Percentiles rank a stretch among this genome's conserved stretches.
Conservation (phyloP, 2,113 vertebrate species). For the Australoheros scitulus region DNA sequence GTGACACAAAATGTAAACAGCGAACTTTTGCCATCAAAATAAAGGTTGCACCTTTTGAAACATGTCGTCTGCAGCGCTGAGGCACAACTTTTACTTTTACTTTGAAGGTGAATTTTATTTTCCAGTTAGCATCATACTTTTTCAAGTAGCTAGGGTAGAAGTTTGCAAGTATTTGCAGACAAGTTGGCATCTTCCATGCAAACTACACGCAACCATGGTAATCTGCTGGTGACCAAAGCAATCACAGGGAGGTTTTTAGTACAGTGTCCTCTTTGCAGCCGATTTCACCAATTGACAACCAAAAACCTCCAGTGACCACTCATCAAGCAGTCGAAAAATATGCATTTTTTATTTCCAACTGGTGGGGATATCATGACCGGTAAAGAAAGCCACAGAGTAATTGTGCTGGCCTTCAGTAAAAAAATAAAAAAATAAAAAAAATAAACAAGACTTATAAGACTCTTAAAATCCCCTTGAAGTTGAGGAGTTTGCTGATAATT, state of each 20-base stretch:
- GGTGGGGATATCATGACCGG: background rate
- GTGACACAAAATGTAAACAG: background rate
- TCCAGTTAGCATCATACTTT: background rate
- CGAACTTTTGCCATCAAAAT: background rate
- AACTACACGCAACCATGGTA: background rate
- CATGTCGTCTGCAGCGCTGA: background rate
- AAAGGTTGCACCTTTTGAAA: background rate
- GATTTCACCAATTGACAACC: background rate
- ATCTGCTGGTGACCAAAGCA: too few species aligned
- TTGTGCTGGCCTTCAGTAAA: background rate
- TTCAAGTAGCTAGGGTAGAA: background rate
- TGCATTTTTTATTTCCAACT: background rate
- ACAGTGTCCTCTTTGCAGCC: too few species aligned
- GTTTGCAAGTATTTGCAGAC: background rate
- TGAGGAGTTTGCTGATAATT: background rate
- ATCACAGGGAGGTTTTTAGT: too few species aligned
- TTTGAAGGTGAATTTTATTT: accelerated
- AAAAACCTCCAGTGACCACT: background rate
- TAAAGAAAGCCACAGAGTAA: background rate
- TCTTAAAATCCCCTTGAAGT: background rate
- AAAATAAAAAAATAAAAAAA: background rate
- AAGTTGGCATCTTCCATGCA: background rate
- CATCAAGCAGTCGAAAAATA: background rate
- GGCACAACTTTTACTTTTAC: background rate
- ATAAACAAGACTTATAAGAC: background rate